Evolutionary conservation across 2,113 vertebrate species (phyloP).

Genomic region (Rattus rattus): DNA sequence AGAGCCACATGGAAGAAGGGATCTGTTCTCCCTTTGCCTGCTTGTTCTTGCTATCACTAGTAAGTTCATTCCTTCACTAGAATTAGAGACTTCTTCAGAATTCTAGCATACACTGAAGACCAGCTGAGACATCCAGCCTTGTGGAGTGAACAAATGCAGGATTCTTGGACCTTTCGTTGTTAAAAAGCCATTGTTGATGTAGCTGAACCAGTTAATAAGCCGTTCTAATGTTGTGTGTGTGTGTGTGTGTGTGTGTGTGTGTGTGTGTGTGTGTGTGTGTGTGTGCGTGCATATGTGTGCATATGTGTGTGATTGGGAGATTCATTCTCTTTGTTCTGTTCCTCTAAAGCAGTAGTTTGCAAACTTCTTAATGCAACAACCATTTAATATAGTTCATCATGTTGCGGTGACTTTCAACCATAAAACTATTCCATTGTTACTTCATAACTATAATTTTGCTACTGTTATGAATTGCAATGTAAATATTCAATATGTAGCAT

Average conservation of each 20-base stretch:
- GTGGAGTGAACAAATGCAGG: background rate
- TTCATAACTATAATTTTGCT: background rate
- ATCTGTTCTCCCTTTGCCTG: background rate
- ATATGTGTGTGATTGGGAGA: background rate
- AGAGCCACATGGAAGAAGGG: background rate
- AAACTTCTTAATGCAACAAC: background rate
- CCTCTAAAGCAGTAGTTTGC: background rate
- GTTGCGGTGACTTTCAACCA: background rate
- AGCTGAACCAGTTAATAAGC: background rate
- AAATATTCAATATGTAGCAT: background rate
- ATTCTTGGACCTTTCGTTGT: background rate
- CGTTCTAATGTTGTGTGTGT: background rate
- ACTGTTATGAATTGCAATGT: background rate
- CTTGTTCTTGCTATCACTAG: background rate
- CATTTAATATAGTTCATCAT: background rate
- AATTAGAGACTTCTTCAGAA: background rate
- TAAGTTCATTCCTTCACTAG: background rate
- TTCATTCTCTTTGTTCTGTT: background rate
- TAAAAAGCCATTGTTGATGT: background rate
- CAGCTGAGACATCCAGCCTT: background rate
- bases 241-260: background rate
- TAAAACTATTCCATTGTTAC: background rate
- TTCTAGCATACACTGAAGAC: background rate
- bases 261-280: background rate
- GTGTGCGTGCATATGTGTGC: no score